phyloP scores from a whole-genome alignment of 2,797 vertebrate species.

The Schizothorax lantsangensis region DNA sequence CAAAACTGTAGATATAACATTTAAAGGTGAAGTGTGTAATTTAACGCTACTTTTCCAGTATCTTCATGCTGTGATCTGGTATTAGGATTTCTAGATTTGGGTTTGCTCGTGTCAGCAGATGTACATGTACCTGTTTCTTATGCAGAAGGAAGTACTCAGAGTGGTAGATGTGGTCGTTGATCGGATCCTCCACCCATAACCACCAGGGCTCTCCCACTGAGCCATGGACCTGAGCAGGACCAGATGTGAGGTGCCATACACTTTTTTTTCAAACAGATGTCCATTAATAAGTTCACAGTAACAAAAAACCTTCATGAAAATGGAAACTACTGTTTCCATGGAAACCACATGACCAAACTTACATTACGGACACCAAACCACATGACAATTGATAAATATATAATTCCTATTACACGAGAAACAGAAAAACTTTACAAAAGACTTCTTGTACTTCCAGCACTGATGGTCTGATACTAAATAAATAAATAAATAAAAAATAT shows the following conservation, averaged over 20 bases:
- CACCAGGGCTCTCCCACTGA: constrained; percentile 97
- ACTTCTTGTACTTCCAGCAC: background rate
- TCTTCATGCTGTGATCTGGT: background rate
- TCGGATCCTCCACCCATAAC: constrained; percentile 98
- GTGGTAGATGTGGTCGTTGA: constrained; percentile 98
- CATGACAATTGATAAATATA: background rate
- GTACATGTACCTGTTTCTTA: constrained; percentile 90
- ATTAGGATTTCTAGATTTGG: background rate
- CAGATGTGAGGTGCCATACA: background rate
- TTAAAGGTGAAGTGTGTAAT: background rate
- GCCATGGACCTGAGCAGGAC: constrained; percentile 83
- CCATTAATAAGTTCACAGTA: background rate
- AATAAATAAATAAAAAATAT: background rate
- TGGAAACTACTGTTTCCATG: constrained; percentile 3
- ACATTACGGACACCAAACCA: background rate
- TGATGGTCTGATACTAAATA: background rate
- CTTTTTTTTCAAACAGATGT: background rate
- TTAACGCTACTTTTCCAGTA: background rate
- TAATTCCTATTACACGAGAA: background rate
- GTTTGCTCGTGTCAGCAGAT: background rate
- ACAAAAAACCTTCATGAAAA: background rate
- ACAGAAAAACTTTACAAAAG: background rate
- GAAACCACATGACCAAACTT: background rate
- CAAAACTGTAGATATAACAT: background rate
- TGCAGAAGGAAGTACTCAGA: constrained; percentile 95